Percentiles rank a stretch among this genome's conserved stretches.
Evolutionary conservation across 2,113 vertebrate genomes (phyloP).

Genomic region (Pontoporia blainvillei): DNA sequence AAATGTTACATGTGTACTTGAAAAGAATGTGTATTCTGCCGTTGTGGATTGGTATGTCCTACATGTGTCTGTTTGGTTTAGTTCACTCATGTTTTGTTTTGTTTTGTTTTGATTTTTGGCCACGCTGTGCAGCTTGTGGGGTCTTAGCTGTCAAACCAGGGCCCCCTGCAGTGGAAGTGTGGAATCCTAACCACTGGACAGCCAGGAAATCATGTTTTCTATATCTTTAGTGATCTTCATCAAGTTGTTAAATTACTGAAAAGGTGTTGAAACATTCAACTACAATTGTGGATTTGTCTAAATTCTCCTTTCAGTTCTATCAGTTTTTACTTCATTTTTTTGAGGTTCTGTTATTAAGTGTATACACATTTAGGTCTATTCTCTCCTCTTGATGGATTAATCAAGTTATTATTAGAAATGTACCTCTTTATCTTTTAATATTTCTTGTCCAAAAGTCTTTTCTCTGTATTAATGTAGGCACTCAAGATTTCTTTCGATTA

Average conservation of each 20-base stretch:
- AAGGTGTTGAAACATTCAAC: background rate
- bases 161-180: background rate
- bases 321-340: background rate
- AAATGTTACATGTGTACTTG: background rate
- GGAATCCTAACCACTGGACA: background rate
- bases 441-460: background rate
- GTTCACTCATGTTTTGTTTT: background rate
- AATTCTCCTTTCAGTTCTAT: background rate
- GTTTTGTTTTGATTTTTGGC: background rate
- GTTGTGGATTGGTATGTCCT: background rate
- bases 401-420: background rate
- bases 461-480: background rate
- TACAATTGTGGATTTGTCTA: background rate
- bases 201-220: background rate
- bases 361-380: background rate
- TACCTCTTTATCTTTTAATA: background rate
- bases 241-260: background rate
- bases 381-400: background rate
- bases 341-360: background rate
- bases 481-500: background rate
- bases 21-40: background rate
- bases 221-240: background rate
- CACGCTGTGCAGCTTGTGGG: rapidly evolving
- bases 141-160: background rate
- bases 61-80: background rate